These are phyloP conservation scores for Pelodytes ibericus DNA, from an alignment of 2,797 vertebrate genomes.

Conservation along the genomic window DNA sequence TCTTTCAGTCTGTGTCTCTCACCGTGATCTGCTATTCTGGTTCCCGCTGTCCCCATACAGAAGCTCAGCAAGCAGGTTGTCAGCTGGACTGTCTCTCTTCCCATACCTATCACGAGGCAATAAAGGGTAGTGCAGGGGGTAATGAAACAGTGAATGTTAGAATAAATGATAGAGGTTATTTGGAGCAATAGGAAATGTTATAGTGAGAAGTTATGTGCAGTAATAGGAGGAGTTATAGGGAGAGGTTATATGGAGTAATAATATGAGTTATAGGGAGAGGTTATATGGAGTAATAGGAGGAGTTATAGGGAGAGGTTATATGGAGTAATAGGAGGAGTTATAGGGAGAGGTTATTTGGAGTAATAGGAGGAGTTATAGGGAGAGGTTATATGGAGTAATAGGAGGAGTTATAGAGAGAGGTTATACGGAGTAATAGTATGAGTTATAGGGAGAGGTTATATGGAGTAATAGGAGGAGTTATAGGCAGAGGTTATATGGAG, in stretches of 20 bases:
- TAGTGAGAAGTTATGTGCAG: no score
- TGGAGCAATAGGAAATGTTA: neutral
- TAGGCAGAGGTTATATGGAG: neutral
- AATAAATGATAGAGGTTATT: neutral
- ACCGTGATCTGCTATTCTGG: constrained; percentile 77
- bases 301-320: neutral
- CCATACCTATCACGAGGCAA: constrained; percentile 75
- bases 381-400: neutral
- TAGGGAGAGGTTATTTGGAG: neutral
- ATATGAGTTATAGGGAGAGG: neutral
- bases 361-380: neutral
- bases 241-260: neutral
- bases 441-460: neutral
- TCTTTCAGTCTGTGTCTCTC: constrained; percentile 55
- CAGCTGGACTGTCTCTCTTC: constrained; percentile 78
- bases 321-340: neutral
- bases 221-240: neutral
- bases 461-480: neutral
- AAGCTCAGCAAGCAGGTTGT: constrained; percentile 73
- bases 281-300: neutral
- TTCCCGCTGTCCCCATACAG: constrained; percentile 73
- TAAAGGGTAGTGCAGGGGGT: neutral
- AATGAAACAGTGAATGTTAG: neutral
- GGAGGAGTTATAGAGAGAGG: neutral
- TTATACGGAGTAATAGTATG: neutral